Evolutionary conservation across 2,888 invertebrate genomes (phyloP).

Genomic region (Syritta pipiens): DNA sequence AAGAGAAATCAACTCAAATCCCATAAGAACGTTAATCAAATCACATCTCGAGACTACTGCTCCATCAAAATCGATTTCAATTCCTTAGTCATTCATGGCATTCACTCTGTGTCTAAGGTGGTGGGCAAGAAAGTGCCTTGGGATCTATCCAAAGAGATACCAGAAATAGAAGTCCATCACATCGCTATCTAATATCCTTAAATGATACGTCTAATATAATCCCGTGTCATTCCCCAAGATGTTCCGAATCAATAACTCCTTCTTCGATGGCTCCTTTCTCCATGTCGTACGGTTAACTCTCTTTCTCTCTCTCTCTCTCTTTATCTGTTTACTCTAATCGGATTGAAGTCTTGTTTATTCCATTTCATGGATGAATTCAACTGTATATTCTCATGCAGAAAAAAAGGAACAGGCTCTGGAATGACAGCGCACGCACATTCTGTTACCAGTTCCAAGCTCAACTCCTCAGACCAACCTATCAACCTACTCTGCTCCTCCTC

Average conservation of each 20-base stretch:
- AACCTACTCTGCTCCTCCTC: slow-evolving; percentile 21
- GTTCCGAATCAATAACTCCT: slow-evolving; percentile 56
- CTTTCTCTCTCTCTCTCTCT: background rate
- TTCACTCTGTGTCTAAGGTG: too few relatives aligned
- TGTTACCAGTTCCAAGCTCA: slow-evolving; percentile 8
- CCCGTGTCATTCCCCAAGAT: slow-evolving; percentile 60
- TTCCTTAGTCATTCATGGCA: background rate
- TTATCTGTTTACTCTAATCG: slow-evolving; percentile 46
- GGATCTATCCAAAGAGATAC: background rate
- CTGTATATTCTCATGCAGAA: slow-evolving; percentile 10
- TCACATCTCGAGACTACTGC: too few relatives aligned
- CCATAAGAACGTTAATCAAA: too few relatives aligned
- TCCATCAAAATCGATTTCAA: background rate
- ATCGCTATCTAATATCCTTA: slow-evolving; percentile 24
- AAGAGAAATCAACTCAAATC: too few relatives aligned
- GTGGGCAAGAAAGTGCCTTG: too few relatives aligned
- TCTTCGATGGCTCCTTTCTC: too few relatives aligned
- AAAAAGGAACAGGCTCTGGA: slow-evolving; percentile 1
- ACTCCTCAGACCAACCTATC: slow-evolving; percentile 46
- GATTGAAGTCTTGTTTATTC: slow-evolving; percentile 60
- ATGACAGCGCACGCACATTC: slow-evolving; percentile 39
- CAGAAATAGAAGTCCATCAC: slow-evolving; percentile 18
- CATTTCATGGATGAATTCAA: slow-evolving; percentile 63
- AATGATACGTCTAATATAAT: slow-evolving; percentile 54
- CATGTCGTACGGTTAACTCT: background rate